Conservation (phyloP, 2,888 invertebrate species). For the Megamerina dolium region DNA sequence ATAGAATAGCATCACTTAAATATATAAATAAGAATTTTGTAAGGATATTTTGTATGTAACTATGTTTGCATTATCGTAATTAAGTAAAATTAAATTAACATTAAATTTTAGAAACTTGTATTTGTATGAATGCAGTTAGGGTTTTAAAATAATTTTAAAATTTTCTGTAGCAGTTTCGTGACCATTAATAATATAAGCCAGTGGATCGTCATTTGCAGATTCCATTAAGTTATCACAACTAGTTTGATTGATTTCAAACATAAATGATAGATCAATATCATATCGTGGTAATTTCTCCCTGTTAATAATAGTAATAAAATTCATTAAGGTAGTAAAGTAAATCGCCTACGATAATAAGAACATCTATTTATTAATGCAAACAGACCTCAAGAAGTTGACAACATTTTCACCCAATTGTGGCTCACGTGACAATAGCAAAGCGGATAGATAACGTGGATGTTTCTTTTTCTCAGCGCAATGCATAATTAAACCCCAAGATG, state of each 20-base stretch:
- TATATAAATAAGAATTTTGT: no score
- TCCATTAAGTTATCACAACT: slow-evolving; percentile 49
- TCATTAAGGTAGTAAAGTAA: neutral
- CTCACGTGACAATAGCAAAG: slow-evolving; percentile 69
- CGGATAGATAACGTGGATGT: slow-evolving; percentile 72
- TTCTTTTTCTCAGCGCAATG: slow-evolving; percentile 81
- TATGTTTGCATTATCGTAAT: no score
- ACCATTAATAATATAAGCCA: slow-evolving; percentile 43
- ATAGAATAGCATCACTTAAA: no score
- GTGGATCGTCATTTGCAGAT: slow-evolving; percentile 40
- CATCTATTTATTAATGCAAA: neutral
- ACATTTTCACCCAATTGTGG: slow-evolving; percentile 55
- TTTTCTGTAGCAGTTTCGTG: slow-evolving; percentile 33
- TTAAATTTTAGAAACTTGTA: no score
- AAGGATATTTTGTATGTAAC: no score
- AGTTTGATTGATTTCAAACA: slow-evolving; percentile 74
- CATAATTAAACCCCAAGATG: slow-evolving; percentile 73
- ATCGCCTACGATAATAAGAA: neutral
- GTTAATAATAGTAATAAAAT: slow-evolving; percentile 1
- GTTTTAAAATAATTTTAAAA: slow-evolving; percentile 35
- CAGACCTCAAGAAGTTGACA: slow-evolving; percentile 46
- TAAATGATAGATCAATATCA: slow-evolving; percentile 77
- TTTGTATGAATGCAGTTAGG: no score
- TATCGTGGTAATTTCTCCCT: slow-evolving; percentile 55
- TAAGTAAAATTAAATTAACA: no score